Conservation (phyloP, 2,797 vertebrate species). For the Gambusia yucatana region DNA sequence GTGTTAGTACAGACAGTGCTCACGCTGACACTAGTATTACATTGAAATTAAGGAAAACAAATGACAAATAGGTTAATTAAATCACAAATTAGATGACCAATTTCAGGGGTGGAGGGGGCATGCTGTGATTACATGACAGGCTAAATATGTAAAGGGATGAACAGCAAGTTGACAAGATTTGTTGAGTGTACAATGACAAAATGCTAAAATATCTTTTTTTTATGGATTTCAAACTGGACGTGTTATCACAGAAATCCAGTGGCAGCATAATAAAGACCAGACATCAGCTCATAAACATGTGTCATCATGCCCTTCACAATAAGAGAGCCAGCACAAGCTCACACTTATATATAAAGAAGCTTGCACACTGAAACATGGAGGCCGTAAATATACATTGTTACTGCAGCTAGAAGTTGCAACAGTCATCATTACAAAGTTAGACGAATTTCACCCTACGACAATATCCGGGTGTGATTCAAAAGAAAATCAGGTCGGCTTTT, state of each 20-base stretch:
- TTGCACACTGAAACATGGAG: conserved; percentile 22
- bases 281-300: conserved; percentile 16
- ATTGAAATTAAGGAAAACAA: not conserved
- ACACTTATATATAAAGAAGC: conserved; percentile 3
- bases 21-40: not conserved
- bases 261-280: not conserved
- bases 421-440: conserved; percentile 26
- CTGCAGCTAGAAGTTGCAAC: conserved; percentile 37
- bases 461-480: conserved; percentile 44
- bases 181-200: not conserved
- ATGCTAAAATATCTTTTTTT: not conserved
- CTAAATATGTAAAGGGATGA: not conserved
- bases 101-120: not conserved
- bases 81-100: not conserved
- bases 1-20: not conserved
- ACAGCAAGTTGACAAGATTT: not conserved
- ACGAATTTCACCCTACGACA: not conserved
- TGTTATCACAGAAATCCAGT: not conserved
- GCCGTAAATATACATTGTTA: conserved; percentile 28
- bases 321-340: not conserved
- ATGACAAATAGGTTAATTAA: not conserved
- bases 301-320: conserved; percentile 7
- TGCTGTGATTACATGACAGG: not conserved
- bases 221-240: not conserved
- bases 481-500: conserved; percentile 36